These are phyloP conservation scores for Phalacrocorax brasilianus DNA, from an alignment of 2,113 vertebrate genomes.

Conservation along the genomic window DNA sequence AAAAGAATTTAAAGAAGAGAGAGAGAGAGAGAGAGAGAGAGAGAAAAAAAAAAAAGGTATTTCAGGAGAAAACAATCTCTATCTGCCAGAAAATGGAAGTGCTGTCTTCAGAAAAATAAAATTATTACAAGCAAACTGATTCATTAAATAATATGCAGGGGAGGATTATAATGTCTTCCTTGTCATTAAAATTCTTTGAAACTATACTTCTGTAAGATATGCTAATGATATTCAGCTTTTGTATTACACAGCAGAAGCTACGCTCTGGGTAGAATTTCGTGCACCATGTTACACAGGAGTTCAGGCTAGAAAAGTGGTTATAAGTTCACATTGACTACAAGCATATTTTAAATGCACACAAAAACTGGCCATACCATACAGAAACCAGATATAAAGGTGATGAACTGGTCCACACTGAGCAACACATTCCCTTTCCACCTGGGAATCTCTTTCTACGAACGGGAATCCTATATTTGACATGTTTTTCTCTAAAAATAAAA, in stretches of 20 bases:
- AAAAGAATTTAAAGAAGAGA: background rate
- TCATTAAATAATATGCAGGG: constrained; percentile 35
- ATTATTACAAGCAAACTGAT: constrained; percentile 37
- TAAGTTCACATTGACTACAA: background rate
- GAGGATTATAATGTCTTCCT: constrained; percentile 19
- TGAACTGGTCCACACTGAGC: background rate
- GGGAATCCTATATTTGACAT: background rate
- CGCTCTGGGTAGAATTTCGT: background rate
- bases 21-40: fast-evolving
- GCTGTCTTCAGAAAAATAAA: constrained; percentile 21
- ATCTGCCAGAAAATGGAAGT: background rate
- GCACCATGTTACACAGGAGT: background rate
- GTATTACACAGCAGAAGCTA: constrained; percentile 12
- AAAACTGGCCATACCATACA: background rate
- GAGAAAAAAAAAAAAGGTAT: background rate
- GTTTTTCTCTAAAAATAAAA: background rate
- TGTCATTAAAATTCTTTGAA: constrained; percentile 53
- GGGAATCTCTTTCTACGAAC: background rate
- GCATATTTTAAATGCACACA: background rate
- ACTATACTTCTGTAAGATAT: constrained; percentile 23
- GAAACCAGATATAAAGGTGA: background rate
- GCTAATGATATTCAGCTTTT: constrained; percentile 7
- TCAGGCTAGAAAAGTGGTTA: background rate
- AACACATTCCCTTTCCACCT: background rate
- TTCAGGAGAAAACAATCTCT: background rate